phyloP scores from a whole-genome alignment of 2,797 vertebrate genomes.

The Atherinosoma microstoma region DNA sequence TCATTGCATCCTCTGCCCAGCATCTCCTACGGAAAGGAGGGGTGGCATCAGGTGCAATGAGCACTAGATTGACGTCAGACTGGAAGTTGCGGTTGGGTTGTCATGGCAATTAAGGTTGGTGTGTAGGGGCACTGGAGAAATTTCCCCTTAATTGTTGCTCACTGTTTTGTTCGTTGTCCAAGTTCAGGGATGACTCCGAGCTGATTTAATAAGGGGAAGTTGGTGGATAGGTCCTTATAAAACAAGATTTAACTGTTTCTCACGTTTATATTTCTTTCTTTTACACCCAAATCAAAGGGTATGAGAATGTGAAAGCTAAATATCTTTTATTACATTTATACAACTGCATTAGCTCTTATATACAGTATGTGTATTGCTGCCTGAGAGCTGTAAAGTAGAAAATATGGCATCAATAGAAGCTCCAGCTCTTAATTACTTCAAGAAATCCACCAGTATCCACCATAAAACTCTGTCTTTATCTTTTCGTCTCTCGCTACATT shows the following conservation, averaged over 20 bases:
- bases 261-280: background rate
- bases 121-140: background rate
- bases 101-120: constrained; percentile 4
- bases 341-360: background rate
- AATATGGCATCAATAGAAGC: constrained; percentile 20
- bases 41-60: constrained; percentile 28
- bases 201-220: constrained; percentile 33
- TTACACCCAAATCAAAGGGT: background rate
- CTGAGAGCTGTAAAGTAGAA: constrained; percentile 4
- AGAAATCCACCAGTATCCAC: constrained; percentile 33
- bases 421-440: constrained; percentile 44
- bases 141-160: constrained; percentile 15
- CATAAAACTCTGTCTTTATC: constrained; percentile 44
- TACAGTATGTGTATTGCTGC: background rate
- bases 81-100: constrained; percentile 45
- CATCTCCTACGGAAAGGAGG: constrained; percentile 11
- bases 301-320: constrained; percentile 1
- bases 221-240: constrained; percentile 4
- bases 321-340: background rate
- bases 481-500: constrained; percentile 20
- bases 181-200: constrained; percentile 16
- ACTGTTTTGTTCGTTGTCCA: background rate
- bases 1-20: background rate
- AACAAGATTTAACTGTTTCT: background rate
- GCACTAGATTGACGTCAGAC: constrained; percentile 39